Percentiles rank a stretch among this genome's conserved stretches.
These are phyloP conservation scores for Pontoporia blainvillei DNA, from an alignment of 2,113 vertebrate species.

Conservation along the genomic window DNA sequence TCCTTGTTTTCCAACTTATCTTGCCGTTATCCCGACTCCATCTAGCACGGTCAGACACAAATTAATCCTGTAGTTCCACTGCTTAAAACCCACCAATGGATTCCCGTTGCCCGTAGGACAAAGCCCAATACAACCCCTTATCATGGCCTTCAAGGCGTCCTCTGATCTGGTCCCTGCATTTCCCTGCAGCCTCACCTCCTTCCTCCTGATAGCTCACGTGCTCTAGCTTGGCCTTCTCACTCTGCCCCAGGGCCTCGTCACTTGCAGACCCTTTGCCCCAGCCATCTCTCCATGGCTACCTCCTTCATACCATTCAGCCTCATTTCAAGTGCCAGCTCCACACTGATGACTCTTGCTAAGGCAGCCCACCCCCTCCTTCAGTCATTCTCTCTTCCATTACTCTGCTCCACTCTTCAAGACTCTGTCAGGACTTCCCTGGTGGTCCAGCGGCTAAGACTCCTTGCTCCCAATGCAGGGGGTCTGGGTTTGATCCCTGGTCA, in stretches of 20 bases:
- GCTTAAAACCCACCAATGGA: not conserved
- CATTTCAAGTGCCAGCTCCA: not conserved
- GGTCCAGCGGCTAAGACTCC: no score
- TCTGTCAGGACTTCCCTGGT: no score
- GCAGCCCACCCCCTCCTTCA: fast-evolving
- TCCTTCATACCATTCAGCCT: not conserved
- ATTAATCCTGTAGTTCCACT: not conserved
- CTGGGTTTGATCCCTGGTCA: no score
- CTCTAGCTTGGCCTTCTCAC: not conserved
- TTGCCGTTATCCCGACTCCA: no score
- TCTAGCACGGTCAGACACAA: not conserved
- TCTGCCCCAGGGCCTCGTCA: not conserved
- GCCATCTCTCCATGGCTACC: fast-evolving
- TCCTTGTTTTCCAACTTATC: not conserved
- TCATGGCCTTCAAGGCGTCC: not conserved
- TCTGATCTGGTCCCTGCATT: no score
- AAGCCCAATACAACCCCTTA: not conserved
- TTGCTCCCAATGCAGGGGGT: no score
- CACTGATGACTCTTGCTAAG: not conserved
- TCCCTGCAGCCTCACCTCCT: no score
- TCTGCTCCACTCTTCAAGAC: not conserved
- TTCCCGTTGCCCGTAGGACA: not conserved
- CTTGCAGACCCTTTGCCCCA: not conserved
- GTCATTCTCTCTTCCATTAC: not conserved
- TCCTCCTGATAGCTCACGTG: fast-evolving